Evolutionary conservation across 2,113 vertebrate genomes (phyloP), one percentile per base, ranked within the genome.

Genomic region (Prunella fulvescens): DNA sequence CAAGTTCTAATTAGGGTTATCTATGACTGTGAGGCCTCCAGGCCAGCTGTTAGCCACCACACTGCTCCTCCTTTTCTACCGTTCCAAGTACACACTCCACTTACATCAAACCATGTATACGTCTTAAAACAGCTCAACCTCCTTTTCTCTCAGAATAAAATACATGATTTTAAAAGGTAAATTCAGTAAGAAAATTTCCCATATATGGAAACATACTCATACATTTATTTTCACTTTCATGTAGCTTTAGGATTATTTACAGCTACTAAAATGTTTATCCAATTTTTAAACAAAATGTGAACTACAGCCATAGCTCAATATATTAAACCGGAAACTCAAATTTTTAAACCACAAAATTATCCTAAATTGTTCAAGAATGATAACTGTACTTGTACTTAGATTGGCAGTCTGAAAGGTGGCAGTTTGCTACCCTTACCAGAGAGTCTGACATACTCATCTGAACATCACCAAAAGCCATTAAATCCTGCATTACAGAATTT

Each of bases 1-100:
- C 0, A 1, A n/a, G 40, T 22, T 22, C 19, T 28, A 57, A 22
- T 45, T 15, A 57, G 24, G 24, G 53, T 72, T n/a, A 42, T 20
- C 31, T 19, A 14, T n/a, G 39, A 25, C 39, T n/a, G 17, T 56
- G 39, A 44, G 17, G 16, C 12, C 24, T 54, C 23, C 53, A 57
- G 40, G 24, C 19, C 31, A 57, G 71, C 24, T 73, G 53, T 16
- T 16, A 35, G 24, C 31, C 6, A 12, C 40, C 40, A 57, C 40
- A n/a, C 16, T 18, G 13, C 3, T 40, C 4, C 10, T 42, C 13
- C 11, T 60, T 44, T 44, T 37, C n/a, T 22, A 33, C 29, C 7
- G 7, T 16, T 81, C 12, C 1, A 0, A 57, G 7, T 11, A 64
- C 4, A 65, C 8, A 1, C 9, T 48, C 12, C 19, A 53, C 33